These are phyloP conservation scores for Drosophila macrospina DNA, from an alignment of 2,888 invertebrate species.

Conservation along the genomic window DNA sequence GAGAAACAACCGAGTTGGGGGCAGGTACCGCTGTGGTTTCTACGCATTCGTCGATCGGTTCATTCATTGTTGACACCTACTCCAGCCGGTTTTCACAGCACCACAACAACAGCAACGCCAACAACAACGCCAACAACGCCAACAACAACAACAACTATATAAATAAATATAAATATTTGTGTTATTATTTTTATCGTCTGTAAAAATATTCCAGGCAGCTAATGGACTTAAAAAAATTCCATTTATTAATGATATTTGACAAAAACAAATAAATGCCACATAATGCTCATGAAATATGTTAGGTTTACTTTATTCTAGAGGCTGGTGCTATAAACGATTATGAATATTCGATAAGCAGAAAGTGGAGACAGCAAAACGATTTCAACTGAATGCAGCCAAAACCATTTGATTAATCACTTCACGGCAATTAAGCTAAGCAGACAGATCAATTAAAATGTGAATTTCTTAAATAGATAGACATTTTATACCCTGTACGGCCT, in stretches of 20 bases:
- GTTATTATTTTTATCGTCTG: conserved; percentile 5
- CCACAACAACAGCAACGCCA: conserved; percentile 2
- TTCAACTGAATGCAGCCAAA: not conserved
- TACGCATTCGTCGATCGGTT: conserved; percentile 7
- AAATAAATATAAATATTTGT: not conserved
- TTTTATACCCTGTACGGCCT: too few species aligned
- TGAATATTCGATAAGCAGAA: not conserved
- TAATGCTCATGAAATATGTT: not conserved
- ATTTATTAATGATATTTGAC: not conserved
- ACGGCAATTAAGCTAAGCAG: not conserved
- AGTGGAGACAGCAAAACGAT: too few species aligned
- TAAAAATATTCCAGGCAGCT: not conserved
- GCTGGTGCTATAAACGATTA: not conserved
- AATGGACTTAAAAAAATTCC: conserved; percentile 9
- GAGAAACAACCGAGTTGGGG: conserved; percentile 20
- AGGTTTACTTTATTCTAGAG: not conserved
- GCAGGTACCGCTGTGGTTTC: conserved; percentile 25
- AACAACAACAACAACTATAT: too few species aligned
- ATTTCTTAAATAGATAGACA: too few species aligned
- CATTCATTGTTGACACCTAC: conserved; percentile 25
- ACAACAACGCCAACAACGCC: conserved; percentile 3
- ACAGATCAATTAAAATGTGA: not conserved
- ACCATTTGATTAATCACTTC: conserved; percentile 6
- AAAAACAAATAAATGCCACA: not conserved
- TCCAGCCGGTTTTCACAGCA: conserved; percentile 21